Evolutionary conservation across 2,797 vertebrate genomes (phyloP).

Genomic region (Hippocampus kuda): DNA sequence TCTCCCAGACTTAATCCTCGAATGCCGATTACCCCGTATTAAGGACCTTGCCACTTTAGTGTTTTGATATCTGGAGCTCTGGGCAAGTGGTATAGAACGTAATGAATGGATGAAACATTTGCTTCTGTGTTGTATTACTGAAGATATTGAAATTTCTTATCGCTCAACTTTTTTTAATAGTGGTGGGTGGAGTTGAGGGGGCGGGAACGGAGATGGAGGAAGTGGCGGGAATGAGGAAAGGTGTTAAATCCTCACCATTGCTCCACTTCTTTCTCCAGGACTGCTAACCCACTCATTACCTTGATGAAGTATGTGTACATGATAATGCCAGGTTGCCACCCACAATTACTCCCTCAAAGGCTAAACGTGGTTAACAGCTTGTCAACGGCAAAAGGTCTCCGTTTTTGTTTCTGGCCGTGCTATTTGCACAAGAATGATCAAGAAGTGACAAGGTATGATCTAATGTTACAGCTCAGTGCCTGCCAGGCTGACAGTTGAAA

Average conservation of each 20-base stretch:
- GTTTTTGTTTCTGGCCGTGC: conserved; percentile 29
- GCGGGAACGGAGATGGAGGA: not conserved
- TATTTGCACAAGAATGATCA: conserved; percentile 21
- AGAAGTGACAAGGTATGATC: conserved; percentile 24
- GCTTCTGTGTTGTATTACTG: not conserved
- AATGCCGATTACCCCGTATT: not conserved
- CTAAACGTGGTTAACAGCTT: conserved; percentile 48
- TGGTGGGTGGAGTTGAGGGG: not conserved
- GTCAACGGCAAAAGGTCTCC: conserved; percentile 51
- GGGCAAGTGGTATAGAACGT: not conserved
- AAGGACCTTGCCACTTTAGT: not conserved
- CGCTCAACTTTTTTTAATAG: not conserved
- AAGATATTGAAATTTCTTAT: not conserved
- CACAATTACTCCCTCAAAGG: conserved; percentile 41
- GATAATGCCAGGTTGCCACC: conserved; percentile 45
- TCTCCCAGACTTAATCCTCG: not conserved
- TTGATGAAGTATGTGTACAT: conserved; percentile 44
- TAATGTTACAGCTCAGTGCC: conserved; percentile 12
- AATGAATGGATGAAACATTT: not conserved
- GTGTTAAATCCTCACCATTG: conserved; percentile 29
- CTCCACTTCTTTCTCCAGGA: conserved; percentile 27
- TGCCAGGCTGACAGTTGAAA: conserved; percentile 16
- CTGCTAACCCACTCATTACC: conserved; percentile 46
- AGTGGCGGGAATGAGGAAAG: conserved; percentile 5
- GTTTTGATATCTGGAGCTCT: not conserved